A percentile compares a stretch with the other conserved stretches of the same genome.
These are phyloP conservation scores for Brachyptera risi DNA, from an alignment of 2,888 invertebrate species.

Conservation along the genomic window DNA sequence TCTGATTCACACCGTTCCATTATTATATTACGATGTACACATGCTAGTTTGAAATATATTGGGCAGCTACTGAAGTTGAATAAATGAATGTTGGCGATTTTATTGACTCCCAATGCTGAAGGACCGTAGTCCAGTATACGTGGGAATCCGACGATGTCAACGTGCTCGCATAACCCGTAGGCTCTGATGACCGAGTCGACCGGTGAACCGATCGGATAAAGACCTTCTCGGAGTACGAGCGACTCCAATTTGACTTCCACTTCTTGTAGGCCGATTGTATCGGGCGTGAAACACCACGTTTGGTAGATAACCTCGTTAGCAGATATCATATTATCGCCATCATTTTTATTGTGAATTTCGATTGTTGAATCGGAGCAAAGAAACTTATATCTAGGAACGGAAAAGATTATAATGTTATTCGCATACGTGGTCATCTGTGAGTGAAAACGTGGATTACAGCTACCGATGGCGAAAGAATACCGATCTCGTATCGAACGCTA, in stretches of 20 bases:
- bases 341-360: neutral
- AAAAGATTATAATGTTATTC: neutral
- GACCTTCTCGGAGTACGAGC: neutral
- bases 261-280: slow-evolving; percentile 32
- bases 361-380: slow-evolving; percentile 26
- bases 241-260: slow-evolving; percentile 28
- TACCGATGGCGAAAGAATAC: no score
- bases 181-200: neutral
- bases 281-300: slow-evolving; percentile 37
- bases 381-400: slow-evolving; percentile 6
- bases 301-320: slow-evolving; percentile 38
- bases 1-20: slow-evolving; percentile 33
- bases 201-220: neutral
- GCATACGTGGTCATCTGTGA: neutral
- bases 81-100: slow-evolving; percentile 41
- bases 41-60: slow-evolving; percentile 42
- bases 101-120: slow-evolving; percentile 37
- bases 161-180: neutral
- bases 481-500: no score
- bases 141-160: neutral
- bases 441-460: no score
- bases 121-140: neutral
- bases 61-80: slow-evolving; percentile 45
- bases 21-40: slow-evolving; percentile 33
- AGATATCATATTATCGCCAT: slow-evolving; percentile 32